Conservation (phyloP, 2,797 vertebrate species). For the Oreochromis mossambicus region DNA sequence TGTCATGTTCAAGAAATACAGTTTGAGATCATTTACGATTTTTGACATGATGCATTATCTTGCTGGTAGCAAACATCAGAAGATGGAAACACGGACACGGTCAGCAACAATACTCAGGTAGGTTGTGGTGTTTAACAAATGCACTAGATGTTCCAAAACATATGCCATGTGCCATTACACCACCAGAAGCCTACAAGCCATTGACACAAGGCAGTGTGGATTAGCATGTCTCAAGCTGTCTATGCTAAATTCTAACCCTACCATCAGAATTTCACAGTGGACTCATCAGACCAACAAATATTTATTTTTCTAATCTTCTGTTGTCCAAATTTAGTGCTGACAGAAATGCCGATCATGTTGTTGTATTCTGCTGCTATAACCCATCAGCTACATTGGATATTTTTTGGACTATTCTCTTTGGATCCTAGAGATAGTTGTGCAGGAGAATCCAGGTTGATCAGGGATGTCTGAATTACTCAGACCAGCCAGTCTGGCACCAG, state of each 20-base stretch:
- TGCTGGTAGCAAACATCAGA: neutral
- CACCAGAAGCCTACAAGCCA: neutral
- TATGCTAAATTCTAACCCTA: neutral
- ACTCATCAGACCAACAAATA: neutral
- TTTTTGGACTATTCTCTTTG: neutral
- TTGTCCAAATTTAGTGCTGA: neutral
- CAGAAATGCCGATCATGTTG: neutral
- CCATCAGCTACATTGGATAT: neutral
- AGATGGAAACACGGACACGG: neutral
- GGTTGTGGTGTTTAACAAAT: neutral
- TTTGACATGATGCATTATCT: neutral
- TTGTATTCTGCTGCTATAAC: neutral
- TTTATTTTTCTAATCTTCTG: neutral
- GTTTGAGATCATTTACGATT: neutral
- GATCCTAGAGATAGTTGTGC: neutral
- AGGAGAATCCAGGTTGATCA: neutral
- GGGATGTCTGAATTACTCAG: neutral
- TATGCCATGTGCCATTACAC: fast-evolving
- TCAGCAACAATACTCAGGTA: neutral
- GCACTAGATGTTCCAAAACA: neutral
- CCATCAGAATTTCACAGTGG: neutral
- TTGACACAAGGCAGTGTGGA: neutral
- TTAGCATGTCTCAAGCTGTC: neutral
- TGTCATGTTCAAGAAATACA: neutral
- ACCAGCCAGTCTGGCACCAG: neutral